These are phyloP conservation scores for Ferrisia virgata DNA, from an alignment of 2,888 invertebrate species.

Conservation along the genomic window DNA sequence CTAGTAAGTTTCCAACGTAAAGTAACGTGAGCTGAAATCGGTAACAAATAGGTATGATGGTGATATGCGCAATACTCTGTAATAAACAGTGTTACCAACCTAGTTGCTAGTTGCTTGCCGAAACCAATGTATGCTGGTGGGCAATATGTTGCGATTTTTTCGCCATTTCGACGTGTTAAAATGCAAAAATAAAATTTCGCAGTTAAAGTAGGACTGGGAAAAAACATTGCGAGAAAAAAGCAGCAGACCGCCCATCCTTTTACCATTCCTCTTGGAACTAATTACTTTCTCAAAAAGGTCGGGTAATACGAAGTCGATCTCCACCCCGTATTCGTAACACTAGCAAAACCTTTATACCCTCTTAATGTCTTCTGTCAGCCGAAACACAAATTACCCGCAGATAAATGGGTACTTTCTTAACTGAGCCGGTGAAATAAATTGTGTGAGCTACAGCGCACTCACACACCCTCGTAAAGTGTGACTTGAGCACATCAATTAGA, in stretches of 20 bases:
- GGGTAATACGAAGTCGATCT: conserved; percentile 24
- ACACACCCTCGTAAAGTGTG: conserved; percentile 32
- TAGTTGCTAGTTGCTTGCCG: too few species aligned
- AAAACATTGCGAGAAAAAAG: conserved; percentile 4
- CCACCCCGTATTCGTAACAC: conserved; percentile 16
- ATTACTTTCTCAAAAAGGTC: conserved; percentile 33
- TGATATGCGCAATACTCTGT: too few species aligned
- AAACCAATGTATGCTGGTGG: too few species aligned
- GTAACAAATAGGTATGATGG: too few species aligned
- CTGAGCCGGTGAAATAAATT: conserved; percentile 38
- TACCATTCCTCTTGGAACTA: conserved; percentile 23
- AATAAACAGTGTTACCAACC: too few species aligned
- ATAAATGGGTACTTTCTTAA: conserved; percentile 43
- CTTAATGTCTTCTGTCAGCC: conserved; percentile 45
- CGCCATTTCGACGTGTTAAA: not conserved
- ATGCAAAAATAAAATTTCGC: not conserved
- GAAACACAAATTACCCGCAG: conserved; percentile 45
- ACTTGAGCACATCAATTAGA: conserved; percentile 20
- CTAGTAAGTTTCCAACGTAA: too few species aligned
- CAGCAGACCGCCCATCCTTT: conserved; percentile 17
- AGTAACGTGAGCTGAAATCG: too few species aligned
- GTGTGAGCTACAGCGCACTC: conserved; percentile 3
- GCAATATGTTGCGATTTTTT: not conserved
- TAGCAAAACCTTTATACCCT: conserved; percentile 34
- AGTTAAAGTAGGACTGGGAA: not conserved